Evolutionary conservation across 2,797 vertebrate species (phyloP).

Genomic region (Sus cebifrons): DNA sequence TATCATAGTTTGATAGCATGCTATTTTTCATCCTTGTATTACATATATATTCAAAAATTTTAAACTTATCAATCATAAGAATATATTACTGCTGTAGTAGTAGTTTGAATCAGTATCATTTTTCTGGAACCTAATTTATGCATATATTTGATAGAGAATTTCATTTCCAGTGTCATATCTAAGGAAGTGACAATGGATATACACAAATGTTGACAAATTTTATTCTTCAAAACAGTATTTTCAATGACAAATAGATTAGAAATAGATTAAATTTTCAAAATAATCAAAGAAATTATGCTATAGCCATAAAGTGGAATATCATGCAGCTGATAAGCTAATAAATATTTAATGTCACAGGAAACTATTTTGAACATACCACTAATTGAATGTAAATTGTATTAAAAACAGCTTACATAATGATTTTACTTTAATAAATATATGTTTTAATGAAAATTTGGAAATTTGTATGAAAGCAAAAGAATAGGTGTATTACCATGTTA

Average conservation of each 20-base stretch:
- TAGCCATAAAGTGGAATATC: not conserved
- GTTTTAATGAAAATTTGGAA: slow-evolving; percentile 20
- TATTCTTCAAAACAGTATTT: slow-evolving; percentile 7
- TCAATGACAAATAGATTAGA: slow-evolving; percentile 4
- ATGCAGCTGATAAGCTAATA: not conserved
- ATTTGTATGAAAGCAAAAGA: slow-evolving; percentile 1
- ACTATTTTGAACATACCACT: not conserved
- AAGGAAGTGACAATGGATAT: not conserved
- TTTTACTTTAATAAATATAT: not conserved
- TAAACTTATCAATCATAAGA: not conserved
- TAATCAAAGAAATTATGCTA: not conserved
- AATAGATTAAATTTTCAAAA: slow-evolving; percentile 26
- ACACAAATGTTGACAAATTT: not conserved
- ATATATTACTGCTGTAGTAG: not conserved
- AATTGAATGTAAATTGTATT: slow-evolving; percentile 8
- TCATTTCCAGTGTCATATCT: not conserved
- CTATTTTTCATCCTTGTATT: not conserved
- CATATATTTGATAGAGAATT: not conserved
- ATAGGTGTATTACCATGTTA: not conserved
- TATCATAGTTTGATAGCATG: not conserved
- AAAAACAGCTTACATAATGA: not conserved
- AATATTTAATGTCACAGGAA: not conserved
- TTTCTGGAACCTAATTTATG: not conserved
- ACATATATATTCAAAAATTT: not conserved
- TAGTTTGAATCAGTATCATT: not conserved